Conservation (phyloP, 2,113 vertebrate species). For the Dicrurus megarhynchus region DNA sequence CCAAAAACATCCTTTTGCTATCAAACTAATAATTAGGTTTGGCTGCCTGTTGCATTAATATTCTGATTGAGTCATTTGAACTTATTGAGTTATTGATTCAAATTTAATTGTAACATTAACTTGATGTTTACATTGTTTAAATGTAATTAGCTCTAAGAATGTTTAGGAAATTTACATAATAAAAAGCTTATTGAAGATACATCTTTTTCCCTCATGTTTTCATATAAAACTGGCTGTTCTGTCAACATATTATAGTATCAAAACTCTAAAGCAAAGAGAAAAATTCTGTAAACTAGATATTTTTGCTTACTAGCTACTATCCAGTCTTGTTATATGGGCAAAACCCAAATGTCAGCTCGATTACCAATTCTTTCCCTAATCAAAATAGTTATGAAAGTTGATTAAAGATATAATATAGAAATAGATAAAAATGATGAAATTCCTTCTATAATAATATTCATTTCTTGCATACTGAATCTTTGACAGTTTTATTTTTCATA, state of each 20-base stretch:
- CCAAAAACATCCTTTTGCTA: neutral
- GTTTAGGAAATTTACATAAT: slow-evolving; percentile 14
- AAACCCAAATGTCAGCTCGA: neutral
- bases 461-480: neutral
- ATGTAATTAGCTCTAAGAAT: neutral
- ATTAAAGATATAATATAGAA: neutral
- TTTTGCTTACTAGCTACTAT: neutral
- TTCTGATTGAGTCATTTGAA: neutral
- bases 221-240: neutral
- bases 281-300: neutral
- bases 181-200: neutral
- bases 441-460: neutral
- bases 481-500: neutral
- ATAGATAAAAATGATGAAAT: neutral
- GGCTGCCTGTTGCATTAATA: neutral
- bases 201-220: neutral
- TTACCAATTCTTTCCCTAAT: neutral
- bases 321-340: neutral
- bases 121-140: neutral
- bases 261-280: neutral
- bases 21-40: slow-evolving; percentile 8
- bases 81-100: slow-evolving; percentile 16
- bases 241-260: neutral
- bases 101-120: slow-evolving; percentile 16
- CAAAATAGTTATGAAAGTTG: neutral